Evolutionary conservation across 1,140 invertebrate species (phyloP).

Genomic region (Psilanteris sp.): DNA sequence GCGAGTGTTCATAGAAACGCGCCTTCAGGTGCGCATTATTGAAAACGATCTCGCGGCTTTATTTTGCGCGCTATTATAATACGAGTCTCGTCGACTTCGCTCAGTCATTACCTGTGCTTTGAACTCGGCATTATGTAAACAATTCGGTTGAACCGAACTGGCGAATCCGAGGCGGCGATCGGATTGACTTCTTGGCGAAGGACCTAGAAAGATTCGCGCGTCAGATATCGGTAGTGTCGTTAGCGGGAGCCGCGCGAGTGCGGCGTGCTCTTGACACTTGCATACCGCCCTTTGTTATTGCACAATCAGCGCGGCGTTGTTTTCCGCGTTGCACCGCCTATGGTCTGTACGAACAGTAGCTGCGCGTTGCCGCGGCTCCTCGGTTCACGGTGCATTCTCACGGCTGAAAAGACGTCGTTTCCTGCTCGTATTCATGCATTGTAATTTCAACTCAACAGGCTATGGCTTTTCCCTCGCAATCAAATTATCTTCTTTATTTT

Average conservation of each 20-base stretch:
- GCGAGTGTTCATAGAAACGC: too few species aligned
- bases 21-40: too few species aligned
- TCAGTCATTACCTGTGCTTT: too few species aligned
- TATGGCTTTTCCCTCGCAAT: slow-evolving; percentile 53
- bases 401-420: slow-evolving; percentile 61
- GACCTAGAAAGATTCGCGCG: slow-evolving; percentile 64
- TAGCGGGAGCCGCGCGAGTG: slow-evolving; percentile 67
- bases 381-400: slow-evolving; percentile 64
- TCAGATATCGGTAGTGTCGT: slow-evolving; percentile 69
- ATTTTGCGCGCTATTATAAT: too few species aligned
- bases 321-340: slow-evolving; percentile 50
- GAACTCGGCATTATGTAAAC: too few species aligned
- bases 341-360: slow-evolving; percentile 22
- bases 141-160: too few species aligned
- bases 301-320: slow-evolving; percentile 55
- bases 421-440: slow-evolving; percentile 61
- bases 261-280: slow-evolving; percentile 67
- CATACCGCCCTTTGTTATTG: slow-evolving; percentile 60
- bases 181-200: slow-evolving; percentile 28
- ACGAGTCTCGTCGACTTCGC: too few species aligned
- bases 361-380: slow-evolving; percentile 29
- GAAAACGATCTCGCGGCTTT: too few species aligned
- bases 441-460: slow-evolving; percentile 54
- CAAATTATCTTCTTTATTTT: slow-evolving; percentile 49
- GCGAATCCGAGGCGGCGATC: too few species aligned